Evolutionary conservation across 2,113 vertebrate genomes (phyloP), one percentile per base, ranked within the genome.

Genomic region (Sturnus vulgaris): DNA sequence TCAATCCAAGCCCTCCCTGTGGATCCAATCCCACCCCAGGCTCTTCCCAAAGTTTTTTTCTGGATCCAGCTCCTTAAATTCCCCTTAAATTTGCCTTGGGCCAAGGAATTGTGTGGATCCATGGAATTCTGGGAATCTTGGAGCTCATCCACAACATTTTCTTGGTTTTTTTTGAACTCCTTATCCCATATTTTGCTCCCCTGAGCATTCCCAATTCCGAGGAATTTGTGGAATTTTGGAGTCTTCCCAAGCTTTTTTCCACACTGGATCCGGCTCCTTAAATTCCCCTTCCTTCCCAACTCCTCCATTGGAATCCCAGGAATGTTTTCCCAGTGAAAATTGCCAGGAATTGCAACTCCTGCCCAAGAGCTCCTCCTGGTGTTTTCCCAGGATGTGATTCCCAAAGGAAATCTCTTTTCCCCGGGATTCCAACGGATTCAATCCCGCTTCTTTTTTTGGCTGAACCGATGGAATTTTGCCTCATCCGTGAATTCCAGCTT

Each of bases 31-130:
- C 56, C 16, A 3, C 35, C 21, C 28, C 1, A 2, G 24, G 9
- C 12, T 40, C 15, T 30, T 13, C 12, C 60, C 42, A 35, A 55
- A 7, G 4, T 9, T 35, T 64, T 64, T 63, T 42, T 5, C 65
- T 4, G 5, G 12, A 22, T 21, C 12, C 7, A 0, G 11, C 14
- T 53, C 25, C 20, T 23, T 53, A 33, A 61, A 76, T 39, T 30
- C 49, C 25, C 7, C 3, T 37, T 28, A 9, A 24, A 39, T 39
- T 49, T 25, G 3, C 56, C n/a, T 33, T 49, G 7, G 16, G n/a
- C 21, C 9, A 13, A 31, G 20, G n/a, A 60, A 60, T 39, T 31
- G 4, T 4, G 16, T 0, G 0, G 56, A 61, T 39, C 44, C 22
- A 20, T 5, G 28, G 28, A 76, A 60, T 60, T 76, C n/a, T 15